Percentiles rank a stretch among this genome's conserved stretches.
phyloP scores from a whole-genome alignment of 2,113 vertebrate species.

The Upupa epops region DNA sequence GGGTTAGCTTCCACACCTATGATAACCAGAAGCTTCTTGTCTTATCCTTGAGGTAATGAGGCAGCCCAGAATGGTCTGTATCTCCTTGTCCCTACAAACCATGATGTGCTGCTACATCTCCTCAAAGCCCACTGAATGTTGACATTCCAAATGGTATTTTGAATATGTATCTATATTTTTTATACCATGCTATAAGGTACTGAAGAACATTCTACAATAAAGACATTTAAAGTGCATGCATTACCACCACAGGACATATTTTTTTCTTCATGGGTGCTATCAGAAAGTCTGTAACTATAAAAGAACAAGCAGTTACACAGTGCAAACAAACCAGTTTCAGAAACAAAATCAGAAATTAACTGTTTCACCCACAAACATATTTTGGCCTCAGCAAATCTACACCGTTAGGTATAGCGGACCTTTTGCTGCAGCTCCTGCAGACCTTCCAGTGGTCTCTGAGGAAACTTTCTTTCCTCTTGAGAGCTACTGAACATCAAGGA shows the following conservation, averaged over 20 bases:
- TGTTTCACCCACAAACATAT: not conserved
- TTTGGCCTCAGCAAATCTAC: not conserved
- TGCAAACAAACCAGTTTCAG: not conserved
- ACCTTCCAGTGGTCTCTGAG: not conserved
- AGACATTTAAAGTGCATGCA: constrained; percentile 12
- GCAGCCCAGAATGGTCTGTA: constrained; percentile 84
- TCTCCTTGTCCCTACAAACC: constrained; percentile 83
- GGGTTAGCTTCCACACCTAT: constrained; percentile 46
- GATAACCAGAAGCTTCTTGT: constrained; percentile 61
- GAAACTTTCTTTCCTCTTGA: not conserved
- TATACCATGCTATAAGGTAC: not conserved
- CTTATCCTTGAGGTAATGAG: constrained; percentile 73
- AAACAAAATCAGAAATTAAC: not conserved
- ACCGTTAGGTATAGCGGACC: not conserved
- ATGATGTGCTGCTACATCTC: constrained; percentile 83
- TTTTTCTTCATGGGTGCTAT: constrained; percentile 16
- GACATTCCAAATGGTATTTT: constrained; percentile 64
- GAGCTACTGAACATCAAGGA: not conserved
- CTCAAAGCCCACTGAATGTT: constrained; percentile 67
- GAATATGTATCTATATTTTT: not conserved
- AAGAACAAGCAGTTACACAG: constrained; percentile 45
- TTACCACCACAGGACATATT: not conserved
- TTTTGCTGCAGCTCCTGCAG: not conserved
- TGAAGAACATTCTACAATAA: constrained; percentile 43
- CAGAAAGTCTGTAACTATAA: constrained; percentile 40